Conservation (phyloP, 2,888 invertebrate genomes). For the Auanema sp. region DNA sequence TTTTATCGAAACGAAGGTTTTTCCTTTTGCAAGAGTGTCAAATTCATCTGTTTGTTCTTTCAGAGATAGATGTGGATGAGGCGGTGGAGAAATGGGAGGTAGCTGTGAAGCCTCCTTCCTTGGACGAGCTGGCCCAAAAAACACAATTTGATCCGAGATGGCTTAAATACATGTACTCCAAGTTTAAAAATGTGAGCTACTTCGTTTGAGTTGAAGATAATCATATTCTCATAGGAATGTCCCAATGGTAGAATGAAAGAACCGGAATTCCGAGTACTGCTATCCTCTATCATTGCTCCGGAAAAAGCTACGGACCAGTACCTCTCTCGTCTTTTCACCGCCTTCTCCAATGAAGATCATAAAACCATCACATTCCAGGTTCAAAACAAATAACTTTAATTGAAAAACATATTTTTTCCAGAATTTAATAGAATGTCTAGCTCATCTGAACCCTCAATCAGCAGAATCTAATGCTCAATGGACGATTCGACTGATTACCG, state of each 20-base stretch:
- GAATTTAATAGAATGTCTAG: constrained; percentile 37
- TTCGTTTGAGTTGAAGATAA: neutral
- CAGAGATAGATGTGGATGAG: constrained; percentile 47
- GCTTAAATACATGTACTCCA: constrained; percentile 58
- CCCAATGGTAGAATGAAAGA: constrained; percentile 58
- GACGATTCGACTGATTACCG: constrained; percentile 55
- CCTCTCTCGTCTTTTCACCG: constrained; percentile 33
- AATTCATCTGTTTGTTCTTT: neutral
- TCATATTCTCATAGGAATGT: constrained; percentile 49
- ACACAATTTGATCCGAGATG: constrained; percentile 42
- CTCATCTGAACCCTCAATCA: constrained; percentile 36
- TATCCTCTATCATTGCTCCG: constrained; percentile 38
- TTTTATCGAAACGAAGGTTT: constrained; percentile 54
- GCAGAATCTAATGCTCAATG: constrained; percentile 52
- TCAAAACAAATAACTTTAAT: neutral
- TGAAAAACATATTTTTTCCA: constrained; percentile 17
- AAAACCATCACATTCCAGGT: constrained; percentile 48
- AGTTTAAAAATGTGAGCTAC: constrained; percentile 54
- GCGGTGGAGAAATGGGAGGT: constrained; percentile 43
- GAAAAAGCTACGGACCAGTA: constrained; percentile 46
- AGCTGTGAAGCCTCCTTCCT: constrained; percentile 38
- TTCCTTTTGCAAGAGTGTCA: neutral
- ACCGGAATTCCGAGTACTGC: constrained; percentile 37
- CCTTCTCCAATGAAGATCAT: constrained; percentile 33
- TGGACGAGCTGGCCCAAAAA: constrained; percentile 26